Evolutionary conservation across 1,140 invertebrate species (phyloP).

Genomic region (Vollenhovia emeryi): DNA sequence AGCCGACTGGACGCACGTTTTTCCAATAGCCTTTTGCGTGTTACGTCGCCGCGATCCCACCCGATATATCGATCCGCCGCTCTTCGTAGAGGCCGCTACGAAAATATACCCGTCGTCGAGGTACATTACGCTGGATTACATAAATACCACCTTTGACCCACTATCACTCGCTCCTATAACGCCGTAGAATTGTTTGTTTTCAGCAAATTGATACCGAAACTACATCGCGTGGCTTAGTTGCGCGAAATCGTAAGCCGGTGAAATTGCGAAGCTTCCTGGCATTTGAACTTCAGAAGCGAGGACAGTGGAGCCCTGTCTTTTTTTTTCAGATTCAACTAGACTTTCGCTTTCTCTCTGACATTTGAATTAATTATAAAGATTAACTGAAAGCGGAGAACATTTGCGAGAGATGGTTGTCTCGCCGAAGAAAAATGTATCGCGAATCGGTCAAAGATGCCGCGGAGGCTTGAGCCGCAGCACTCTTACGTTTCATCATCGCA

Average conservation of each 20-base stretch:
- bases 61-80: slow-evolving; percentile 54
- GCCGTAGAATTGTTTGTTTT: slow-evolving; percentile 24
- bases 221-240: background rate
- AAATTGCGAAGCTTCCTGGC: background rate
- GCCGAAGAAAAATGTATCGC: background rate
- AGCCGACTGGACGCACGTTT: slow-evolving; percentile 74
- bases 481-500: background rate
- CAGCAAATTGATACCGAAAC: background rate
- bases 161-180: slow-evolving; percentile 9
- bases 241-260: background rate
- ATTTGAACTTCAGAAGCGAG: background rate
- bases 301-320: background rate
- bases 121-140: slow-evolving; percentile 52
- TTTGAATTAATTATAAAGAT: background rate
- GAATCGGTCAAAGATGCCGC: background rate
- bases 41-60: slow-evolving; percentile 53
- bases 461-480: background rate
- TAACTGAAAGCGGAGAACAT: background rate
- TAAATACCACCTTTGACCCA: slow-evolving; percentile 53
- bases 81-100: slow-evolving; percentile 25
- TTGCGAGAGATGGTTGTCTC: background rate
- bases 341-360: background rate
- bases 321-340: background rate
- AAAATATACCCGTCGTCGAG: slow-evolving; percentile 45
- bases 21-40: slow-evolving; percentile 71